Percentiles rank a stretch among this genome's conserved stretches.
phyloP scores from a whole-genome alignment of 2,797 vertebrate genomes.

The Atherinosoma microstoma region DNA sequence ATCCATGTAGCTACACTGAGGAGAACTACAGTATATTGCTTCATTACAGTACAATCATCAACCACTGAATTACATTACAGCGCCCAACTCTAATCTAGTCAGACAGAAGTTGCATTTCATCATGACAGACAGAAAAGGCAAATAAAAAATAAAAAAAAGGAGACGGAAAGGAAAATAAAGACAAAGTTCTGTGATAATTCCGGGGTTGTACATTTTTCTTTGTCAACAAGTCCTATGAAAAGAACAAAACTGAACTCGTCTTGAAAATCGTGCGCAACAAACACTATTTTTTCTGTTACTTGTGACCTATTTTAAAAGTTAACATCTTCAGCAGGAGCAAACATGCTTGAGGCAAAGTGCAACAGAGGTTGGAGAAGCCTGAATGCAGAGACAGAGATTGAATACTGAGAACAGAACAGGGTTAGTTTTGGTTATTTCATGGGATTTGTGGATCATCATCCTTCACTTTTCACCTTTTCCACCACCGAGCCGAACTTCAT shows the following conservation, averaged over 20 bases:
- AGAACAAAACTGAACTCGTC: not conserved
- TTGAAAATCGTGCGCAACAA: conserved; percentile 4
- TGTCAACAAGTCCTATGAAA: conserved; percentile 27
- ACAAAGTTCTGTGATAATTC: conserved; percentile 5
- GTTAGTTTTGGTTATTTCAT: conserved; percentile 10
- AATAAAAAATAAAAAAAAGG: conserved; percentile 2
- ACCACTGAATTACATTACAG: conserved; percentile 44
- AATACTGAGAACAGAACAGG: not conserved
- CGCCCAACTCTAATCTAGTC: conserved; percentile 27
- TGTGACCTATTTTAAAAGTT: conserved; percentile 17
- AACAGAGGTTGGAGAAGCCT: conserved; percentile 4
- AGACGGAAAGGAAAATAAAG: conserved; percentile 13
- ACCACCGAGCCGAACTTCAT: conserved; percentile 13
- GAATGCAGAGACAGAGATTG: not conserved
- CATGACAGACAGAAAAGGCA: conserved; percentile 24
- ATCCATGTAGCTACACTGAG: conserved; percentile 55
- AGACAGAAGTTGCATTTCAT: conserved; percentile 45
- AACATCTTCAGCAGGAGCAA: not conserved
- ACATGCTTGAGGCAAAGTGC: not conserved
- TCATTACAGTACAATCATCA: conserved; percentile 73
- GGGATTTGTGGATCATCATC: conserved; percentile 21
- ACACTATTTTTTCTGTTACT: not conserved
- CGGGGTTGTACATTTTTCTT: conserved; percentile 8
- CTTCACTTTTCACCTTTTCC: conserved; percentile 15
- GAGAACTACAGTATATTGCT: conserved; percentile 66